phyloP scores from a whole-genome alignment of 2,888 invertebrate species.

The Gonocerus acuteangulatus region DNA sequence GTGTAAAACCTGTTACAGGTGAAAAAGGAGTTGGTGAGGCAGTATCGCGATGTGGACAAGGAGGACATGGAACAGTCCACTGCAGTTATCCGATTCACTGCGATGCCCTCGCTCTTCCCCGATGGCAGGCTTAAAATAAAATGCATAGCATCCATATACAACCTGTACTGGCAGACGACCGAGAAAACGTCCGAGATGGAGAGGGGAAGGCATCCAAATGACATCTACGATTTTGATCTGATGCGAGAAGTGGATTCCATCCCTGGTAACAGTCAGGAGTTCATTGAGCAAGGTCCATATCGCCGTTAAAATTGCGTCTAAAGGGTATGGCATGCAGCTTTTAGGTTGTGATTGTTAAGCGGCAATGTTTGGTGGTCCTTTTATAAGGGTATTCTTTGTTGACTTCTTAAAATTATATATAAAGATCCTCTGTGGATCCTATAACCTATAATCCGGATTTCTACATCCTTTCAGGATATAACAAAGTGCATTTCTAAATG shows the following conservation, averaged over 20 bases:
- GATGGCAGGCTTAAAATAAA: conserved; percentile 24
- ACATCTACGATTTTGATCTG: conserved; percentile 2
- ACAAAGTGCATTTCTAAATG: too few species aligned
- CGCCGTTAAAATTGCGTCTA: conserved; percentile 2
- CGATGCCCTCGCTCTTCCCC: conserved; percentile 13
- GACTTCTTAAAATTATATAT: too few species aligned
- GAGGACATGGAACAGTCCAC: conserved; percentile 27
- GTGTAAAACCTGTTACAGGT: conserved; percentile 3
- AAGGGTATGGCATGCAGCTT: conserved; percentile 8
- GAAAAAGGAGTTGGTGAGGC: conserved; percentile 5
- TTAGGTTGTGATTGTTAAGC: too few species aligned
- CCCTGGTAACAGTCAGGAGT: conserved; percentile 6
- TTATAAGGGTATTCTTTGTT: too few species aligned
- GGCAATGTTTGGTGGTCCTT: too few species aligned
- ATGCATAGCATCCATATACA: conserved; percentile 45
- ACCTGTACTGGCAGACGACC: conserved; percentile 58
- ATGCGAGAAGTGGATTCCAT: neutral
- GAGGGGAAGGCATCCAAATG: conserved; percentile 4
- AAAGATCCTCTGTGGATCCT: too few species aligned
- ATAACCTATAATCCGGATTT: too few species aligned
- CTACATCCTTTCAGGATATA: too few species aligned
- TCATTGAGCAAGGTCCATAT: conserved; percentile 13
- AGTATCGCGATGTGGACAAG: conserved; percentile 20
- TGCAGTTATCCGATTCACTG: conserved; percentile 22
- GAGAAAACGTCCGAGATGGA: conserved; percentile 56